phyloP scores from a whole-genome alignment of 2,888 invertebrate species.

The Pyralis farinalis region DNA sequence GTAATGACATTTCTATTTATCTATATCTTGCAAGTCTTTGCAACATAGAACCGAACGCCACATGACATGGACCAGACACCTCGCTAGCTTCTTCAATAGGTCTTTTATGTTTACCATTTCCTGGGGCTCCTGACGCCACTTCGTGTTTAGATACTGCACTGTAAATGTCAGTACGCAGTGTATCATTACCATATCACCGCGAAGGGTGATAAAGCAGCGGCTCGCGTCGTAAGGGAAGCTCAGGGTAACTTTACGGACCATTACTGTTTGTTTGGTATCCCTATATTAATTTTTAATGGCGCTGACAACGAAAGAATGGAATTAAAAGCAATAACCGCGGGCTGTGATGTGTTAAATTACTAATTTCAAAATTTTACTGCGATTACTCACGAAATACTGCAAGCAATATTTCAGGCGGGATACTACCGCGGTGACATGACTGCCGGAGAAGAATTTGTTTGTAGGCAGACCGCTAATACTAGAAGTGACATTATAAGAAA shows the following conservation, averaged over 20 bases:
- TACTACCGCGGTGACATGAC: too few species aligned
- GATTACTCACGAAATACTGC: not conserved
- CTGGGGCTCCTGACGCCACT: too few species aligned
- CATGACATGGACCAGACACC: too few species aligned
- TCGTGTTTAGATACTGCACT: not conserved
- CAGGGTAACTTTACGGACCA: not conserved
- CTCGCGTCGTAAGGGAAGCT: not conserved
- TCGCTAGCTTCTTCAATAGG: too few species aligned
- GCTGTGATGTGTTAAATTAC: not conserved
- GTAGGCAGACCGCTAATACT: too few species aligned
- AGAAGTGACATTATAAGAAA: too few species aligned
- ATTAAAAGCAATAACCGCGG: not conserved
- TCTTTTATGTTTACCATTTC: too few species aligned
- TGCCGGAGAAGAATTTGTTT: too few species aligned
- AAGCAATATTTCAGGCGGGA: too few species aligned
- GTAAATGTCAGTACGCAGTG: not conserved
- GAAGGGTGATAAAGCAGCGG: not conserved
- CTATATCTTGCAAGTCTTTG: too few species aligned
- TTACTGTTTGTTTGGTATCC: not conserved
- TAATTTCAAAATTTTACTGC: not conserved
- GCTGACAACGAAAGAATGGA: not conserved
- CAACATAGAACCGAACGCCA: too few species aligned
- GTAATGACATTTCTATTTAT: too few species aligned
- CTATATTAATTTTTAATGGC: constrained; percentile 3
- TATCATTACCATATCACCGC: not conserved